Percentiles rank a stretch among this genome's conserved stretches.
phyloP scores from a whole-genome alignment of 2,113 vertebrate genomes.

The Periophthalmodon schlosseri region DNA sequence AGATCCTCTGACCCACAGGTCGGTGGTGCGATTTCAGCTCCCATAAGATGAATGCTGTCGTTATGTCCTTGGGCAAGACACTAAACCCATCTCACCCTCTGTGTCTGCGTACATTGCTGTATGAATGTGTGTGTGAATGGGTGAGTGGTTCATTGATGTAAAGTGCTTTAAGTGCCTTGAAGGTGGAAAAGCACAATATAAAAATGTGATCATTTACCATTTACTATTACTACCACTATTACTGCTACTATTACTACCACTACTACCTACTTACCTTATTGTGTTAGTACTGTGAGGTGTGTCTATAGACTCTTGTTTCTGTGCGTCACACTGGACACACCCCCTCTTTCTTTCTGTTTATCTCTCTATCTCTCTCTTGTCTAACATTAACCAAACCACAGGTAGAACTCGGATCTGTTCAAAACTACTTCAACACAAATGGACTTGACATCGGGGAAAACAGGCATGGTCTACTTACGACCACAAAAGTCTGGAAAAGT shows the following conservation, averaged over 20 bases:
- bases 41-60: no score
- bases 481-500: constrained; percentile 71
- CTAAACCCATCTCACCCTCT: no score
- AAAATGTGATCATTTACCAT: no score
- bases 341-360: neutral
- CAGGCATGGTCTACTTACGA: constrained; percentile 70
- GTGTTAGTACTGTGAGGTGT: neutral
- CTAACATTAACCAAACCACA: neutral
- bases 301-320: constrained; percentile 43
- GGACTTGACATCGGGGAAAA: constrained; percentile 61
- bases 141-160: no score
- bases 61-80: no score
- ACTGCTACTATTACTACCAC: neutral
- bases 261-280: neutral
- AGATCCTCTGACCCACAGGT: no score
- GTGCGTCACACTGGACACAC: constrained; percentile 11
- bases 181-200: no score
- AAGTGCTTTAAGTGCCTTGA: no score
- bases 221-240: neutral
- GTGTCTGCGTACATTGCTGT: no score
- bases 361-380: neutral
- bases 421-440: constrained; percentile 34
- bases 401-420: neutral
- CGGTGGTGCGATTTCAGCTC: no score
- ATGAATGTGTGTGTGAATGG: no score